Evolutionary conservation across 2,888 invertebrate species (phyloP).

Genomic region (Gonocerus acuteangulatus): DNA sequence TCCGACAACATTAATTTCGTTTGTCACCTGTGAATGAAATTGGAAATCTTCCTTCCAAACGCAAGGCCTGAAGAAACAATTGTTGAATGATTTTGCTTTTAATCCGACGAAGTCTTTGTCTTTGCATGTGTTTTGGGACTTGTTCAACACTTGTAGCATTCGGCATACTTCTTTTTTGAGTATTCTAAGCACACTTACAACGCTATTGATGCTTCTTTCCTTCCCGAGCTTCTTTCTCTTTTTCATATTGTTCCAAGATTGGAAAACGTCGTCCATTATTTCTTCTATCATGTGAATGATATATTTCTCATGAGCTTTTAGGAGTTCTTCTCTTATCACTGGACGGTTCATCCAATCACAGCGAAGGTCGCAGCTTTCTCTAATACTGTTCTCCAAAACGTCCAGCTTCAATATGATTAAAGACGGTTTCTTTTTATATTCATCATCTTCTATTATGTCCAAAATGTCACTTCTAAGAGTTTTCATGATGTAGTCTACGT

Average conservation of each 20-base stretch:
- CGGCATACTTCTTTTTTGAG: slow-evolving; percentile 1
- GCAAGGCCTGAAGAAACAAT: too few species aligned
- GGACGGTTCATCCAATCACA: background rate
- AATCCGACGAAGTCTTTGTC: too few species aligned
- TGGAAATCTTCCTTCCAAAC: too few species aligned
- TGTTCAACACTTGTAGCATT: background rate
- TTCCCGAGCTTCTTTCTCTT: background rate
- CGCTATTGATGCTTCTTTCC: background rate
- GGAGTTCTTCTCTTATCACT: background rate
- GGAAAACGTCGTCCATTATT: slow-evolving; percentile 7
- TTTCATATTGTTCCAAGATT: background rate
- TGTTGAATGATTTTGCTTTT: too few species aligned
- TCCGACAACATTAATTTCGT: too few species aligned
- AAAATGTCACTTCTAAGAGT: too few species aligned
- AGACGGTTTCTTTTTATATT: too few species aligned
- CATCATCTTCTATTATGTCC: too few species aligned
- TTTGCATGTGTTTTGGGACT: too few species aligned
- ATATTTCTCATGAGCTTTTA: background rate
- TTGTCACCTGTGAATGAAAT: too few species aligned
- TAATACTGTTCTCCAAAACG: slow-evolving; percentile 4
- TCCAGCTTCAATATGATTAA: slow-evolving; percentile 1
- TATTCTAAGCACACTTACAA: slow-evolving; percentile 1
- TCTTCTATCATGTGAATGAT: slow-evolving; percentile 5
- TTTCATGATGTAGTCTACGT: too few species aligned
- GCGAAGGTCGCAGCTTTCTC: slow-evolving; percentile 1